Evolutionary conservation across 2,888 invertebrate species (phyloP).

Genomic region (Lysandra coridon): DNA sequence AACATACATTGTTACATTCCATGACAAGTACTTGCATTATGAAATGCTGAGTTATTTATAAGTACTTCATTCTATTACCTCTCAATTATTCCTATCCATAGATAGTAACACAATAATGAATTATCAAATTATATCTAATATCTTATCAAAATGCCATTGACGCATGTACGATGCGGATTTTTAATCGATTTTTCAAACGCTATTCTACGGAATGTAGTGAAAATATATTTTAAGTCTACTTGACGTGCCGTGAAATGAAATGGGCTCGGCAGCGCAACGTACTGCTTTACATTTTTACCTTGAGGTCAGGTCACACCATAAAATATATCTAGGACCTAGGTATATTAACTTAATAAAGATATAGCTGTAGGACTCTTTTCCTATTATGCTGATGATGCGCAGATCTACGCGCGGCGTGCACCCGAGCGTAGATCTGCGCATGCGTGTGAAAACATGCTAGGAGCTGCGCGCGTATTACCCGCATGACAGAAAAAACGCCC

Average conservation of each 20-base stretch:
- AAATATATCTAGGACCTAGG: too few relatives aligned
- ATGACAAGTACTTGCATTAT: not conserved
- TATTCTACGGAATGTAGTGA: constrained; percentile 33
- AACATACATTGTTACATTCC: too few relatives aligned
- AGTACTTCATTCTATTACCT: not conserved
- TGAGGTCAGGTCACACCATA: too few relatives aligned
- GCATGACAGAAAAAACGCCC: too few relatives aligned
- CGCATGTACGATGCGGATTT: constrained; percentile 42
- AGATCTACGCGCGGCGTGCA: too few relatives aligned
- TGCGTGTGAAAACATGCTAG: too few relatives aligned
- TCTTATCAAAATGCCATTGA: constrained; percentile 34
- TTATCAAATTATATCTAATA: not conserved
- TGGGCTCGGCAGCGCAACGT: not conserved
- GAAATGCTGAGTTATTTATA: too few relatives aligned
- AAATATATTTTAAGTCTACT: constrained; percentile 33
- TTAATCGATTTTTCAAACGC: constrained; percentile 38
- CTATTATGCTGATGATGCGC: too few relatives aligned
- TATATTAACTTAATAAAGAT: too few relatives aligned
- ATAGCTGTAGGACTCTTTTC: too few relatives aligned
- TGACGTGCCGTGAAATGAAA: constrained; percentile 31
- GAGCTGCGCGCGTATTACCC: too few relatives aligned
- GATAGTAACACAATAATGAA: not conserved
- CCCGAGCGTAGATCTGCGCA: too few relatives aligned
- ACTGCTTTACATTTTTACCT: constrained; percentile 31
- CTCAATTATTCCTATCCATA: not conserved